Conservation (phyloP, 1,140 invertebrate species). For the Lordiphosa collinella region DNA sequence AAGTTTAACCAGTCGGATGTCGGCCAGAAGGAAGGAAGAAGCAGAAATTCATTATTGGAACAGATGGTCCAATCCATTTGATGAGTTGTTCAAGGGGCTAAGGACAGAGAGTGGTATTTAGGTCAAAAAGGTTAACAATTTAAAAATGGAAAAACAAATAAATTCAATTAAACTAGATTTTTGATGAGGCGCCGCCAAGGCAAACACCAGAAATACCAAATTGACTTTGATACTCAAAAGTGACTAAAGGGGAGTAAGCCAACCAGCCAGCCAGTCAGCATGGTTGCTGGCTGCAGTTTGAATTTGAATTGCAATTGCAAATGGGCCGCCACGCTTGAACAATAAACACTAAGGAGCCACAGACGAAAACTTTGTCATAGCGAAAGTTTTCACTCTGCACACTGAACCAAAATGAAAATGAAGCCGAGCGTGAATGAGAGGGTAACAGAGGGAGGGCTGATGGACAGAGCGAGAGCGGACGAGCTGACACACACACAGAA, state of each 20-base stretch:
- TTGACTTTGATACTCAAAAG: not conserved
- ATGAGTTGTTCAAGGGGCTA: not conserved
- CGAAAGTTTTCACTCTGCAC: constrained; percentile 40
- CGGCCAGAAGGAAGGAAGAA: not conserved
- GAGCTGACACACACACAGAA: constrained; percentile 20
- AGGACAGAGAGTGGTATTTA: not conserved
- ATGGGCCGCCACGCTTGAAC: constrained; percentile 46
- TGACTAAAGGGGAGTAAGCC: not conserved
- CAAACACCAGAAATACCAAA: too few relatives aligned
- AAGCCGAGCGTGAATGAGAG: constrained; percentile 31
- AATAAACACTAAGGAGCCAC: constrained; percentile 49
- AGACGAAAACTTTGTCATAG: constrained; percentile 54
- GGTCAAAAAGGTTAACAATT: constrained; percentile 4
- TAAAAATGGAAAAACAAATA: not conserved
- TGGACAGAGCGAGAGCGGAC: not conserved
- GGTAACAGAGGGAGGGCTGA: not conserved
- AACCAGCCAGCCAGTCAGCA: constrained; percentile 4
- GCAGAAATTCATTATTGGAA: constrained; percentile 1
- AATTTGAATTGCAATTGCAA: constrained; percentile 59
- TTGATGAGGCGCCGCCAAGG: too few relatives aligned
- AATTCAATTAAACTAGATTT: too few relatives aligned
- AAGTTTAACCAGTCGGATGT: constrained; percentile 10
- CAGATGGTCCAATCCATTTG: constrained; percentile 9
- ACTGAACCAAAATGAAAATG: constrained; percentile 53
- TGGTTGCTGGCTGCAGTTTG: constrained; percentile 20